phyloP scores from a whole-genome alignment of 2,113 vertebrate genomes.

The Serilophus lunatus region DNA sequence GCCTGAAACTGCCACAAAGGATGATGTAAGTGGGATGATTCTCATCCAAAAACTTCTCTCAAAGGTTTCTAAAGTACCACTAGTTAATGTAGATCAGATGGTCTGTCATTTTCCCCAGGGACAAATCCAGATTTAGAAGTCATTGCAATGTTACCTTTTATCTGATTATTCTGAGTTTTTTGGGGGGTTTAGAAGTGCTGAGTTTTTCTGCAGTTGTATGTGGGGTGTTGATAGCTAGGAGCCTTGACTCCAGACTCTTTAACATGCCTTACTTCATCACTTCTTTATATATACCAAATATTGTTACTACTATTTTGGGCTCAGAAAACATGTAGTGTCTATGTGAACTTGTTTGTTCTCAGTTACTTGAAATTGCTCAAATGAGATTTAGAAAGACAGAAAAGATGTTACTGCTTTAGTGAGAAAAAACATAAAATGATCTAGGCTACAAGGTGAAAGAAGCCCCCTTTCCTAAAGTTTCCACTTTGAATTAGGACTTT shows the following conservation, averaged over 20 bases:
- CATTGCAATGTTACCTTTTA: background rate
- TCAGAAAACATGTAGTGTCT: background rate
- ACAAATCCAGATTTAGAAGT: conserved; percentile 9
- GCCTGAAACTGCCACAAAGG: conserved; percentile 91
- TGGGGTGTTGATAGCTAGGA: background rate
- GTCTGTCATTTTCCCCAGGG: background rate
- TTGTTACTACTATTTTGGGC: background rate
- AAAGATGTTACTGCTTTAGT: background rate
- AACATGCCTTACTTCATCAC: background rate
- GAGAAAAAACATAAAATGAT: background rate
- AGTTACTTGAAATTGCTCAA: background rate
- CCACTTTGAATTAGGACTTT: background rate
- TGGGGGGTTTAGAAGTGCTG: background rate
- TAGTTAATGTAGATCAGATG: background rate
- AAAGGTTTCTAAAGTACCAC: background rate
- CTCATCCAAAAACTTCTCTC: background rate
- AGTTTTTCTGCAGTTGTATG: background rate
- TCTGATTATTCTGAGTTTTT: background rate
- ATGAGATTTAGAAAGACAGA: background rate
- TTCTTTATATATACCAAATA: background rate
- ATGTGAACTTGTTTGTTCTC: background rate
- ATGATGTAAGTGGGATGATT: conserved; percentile 80
- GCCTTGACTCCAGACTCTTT: background rate
- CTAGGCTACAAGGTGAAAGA: background rate
- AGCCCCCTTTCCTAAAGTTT: background rate